Conservation (phyloP, 1,140 invertebrate species). For the Linepithema humile region DNA sequence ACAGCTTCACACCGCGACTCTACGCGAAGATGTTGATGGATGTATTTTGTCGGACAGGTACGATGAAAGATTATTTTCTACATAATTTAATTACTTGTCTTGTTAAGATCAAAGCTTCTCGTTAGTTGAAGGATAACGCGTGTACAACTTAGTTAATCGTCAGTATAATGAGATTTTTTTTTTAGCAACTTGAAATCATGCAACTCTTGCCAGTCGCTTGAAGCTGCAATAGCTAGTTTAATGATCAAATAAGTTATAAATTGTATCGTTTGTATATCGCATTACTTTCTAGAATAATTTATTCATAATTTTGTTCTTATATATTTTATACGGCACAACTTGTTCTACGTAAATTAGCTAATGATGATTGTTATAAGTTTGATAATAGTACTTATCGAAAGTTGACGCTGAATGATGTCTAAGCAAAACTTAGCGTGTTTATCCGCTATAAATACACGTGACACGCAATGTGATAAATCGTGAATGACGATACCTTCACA, state of each 20-base stretch:
- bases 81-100: background rate
- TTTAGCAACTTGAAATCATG: background rate
- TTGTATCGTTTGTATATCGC: no score
- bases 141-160: background rate
- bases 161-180: background rate
- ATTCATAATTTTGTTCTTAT: background rate
- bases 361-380: background rate
- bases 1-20: background rate
- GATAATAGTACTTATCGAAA: background rate
- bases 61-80: background rate
- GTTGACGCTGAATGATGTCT: background rate
- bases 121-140: background rate
- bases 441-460: background rate
- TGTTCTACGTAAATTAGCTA: background rate
- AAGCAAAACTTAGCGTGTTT: background rate
- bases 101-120: background rate
- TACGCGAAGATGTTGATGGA: background rate
- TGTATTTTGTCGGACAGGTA: background rate
- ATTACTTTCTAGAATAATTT: slow-evolving; percentile 14
- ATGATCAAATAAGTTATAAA: no score
- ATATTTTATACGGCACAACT: background rate
- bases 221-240: background rate
- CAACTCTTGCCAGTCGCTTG: background rate
- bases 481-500: background rate
- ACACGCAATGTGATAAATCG: slow-evolving; percentile 14